Conservation (phyloP, 1,140 invertebrate genomes). For the Limonius californicus region DNA sequence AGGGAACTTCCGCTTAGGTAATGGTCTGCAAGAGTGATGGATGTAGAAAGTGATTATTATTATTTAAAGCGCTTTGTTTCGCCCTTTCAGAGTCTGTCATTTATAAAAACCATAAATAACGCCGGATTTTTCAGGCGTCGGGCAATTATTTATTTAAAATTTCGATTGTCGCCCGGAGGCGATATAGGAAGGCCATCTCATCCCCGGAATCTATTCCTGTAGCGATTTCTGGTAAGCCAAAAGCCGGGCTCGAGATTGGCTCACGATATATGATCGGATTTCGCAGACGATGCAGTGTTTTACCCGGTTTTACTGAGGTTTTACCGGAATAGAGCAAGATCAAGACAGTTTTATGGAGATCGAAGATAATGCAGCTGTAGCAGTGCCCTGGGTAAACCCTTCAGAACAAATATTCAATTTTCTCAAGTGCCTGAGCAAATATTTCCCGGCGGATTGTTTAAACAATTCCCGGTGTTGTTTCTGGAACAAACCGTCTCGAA, state of each 20-base stretch:
- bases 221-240: conserved; percentile 46
- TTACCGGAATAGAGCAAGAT: conserved; percentile 39
- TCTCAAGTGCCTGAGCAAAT: background rate
- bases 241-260: conserved; percentile 42
- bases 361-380: conserved; percentile 21
- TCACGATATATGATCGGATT: conserved; percentile 41
- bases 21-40: conserved; percentile 30
- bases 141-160: no score
- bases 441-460: background rate
- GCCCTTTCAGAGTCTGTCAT: no score
- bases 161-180: background rate
- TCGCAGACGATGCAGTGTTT: conserved; percentile 43
- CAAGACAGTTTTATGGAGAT: conserved; percentile 42
- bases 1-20: conserved; percentile 42
- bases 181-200: background rate
- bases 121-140: no score
- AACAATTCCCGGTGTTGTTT: background rate
- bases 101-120: no score
- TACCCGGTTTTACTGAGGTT: conserved; percentile 30
- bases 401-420: conserved; percentile 20
- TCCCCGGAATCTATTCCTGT: conserved; percentile 25
- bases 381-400: conserved; percentile 11
- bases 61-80: background rate
- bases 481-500: no score
- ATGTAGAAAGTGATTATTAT: conserved; percentile 31